Evolutionary conservation across 1,140 invertebrate genomes (phyloP), one percentile per base, ranked within the genome.

Genomic region (Homarus americanus): DNA sequence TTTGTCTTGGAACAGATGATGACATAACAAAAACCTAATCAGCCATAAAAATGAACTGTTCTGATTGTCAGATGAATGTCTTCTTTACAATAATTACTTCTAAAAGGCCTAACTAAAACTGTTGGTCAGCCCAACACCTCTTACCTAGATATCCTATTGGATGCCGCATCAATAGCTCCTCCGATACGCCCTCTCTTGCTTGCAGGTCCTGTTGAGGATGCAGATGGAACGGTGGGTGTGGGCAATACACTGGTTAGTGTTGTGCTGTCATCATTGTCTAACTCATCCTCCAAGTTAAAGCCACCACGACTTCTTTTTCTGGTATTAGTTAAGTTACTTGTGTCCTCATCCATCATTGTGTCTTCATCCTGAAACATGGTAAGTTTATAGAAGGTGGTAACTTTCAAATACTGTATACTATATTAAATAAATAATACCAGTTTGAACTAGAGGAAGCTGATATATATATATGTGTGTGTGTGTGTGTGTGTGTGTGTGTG

Each of bases 71-170:
- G n/a, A n/a, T n/a, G n/a, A n/a, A n/a, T n/a, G n/a, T n/a, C n/a
- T n/a, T n/a, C n/a, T n/a, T n/a, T n/a, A n/a, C n/a, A n/a, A n/a
- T n/a, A n/a, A n/a, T n/a, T n/a, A n/a, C n/a, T n/a, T n/a, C n/a
- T n/a, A n/a, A n/a, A n/a, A n/a, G n/a, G n/a, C n/a, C n/a, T n/a
- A n/a, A n/a, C 32, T 28, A 38, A 36, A 5, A 40, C 24, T 10
- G 5, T n/a, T 36, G 0, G 7, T 7, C 34, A 40, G 38, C n/a
- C 34, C 1, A 38, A 3, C 1, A 15, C 4, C 3, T 9, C 78
- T 80, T 34, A 88, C 86, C 86, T 88, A 88, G 53, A 78, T 80
- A 88, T 88, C 53, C 86, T 80, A 87, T 72, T 80, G n/a, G 76
- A 44, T 34, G 76, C 41, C 34, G 78, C 86, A 44, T 63, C 63